Percentiles rank a stretch among this genome's conserved stretches.
These are phyloP conservation scores for Romanogobio albipinnatus DNA, from an alignment of 2,113 vertebrate genomes.

Conservation along the genomic window DNA sequence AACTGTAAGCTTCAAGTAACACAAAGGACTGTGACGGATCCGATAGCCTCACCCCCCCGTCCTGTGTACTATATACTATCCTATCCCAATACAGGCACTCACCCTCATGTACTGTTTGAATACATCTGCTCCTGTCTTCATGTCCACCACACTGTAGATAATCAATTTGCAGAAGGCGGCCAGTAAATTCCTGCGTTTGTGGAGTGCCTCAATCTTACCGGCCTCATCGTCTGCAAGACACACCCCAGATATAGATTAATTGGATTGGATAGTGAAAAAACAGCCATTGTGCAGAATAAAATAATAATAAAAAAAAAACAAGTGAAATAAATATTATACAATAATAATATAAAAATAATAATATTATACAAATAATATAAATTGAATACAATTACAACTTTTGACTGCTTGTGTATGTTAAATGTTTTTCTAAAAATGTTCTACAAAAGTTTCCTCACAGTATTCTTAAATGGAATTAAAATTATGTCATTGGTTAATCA, in stretches of 20 bases:
- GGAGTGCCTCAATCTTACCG: constrained; percentile 97
- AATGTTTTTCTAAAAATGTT: background rate
- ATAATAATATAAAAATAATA: too few species aligned
- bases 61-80: too few species aligned
- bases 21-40: background rate
- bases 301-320: too few species aligned
- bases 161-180: constrained; percentile 98
- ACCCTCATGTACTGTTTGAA: constrained; percentile 99
- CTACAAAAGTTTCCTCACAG: background rate
- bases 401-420: background rate
- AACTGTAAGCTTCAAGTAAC: background rate
- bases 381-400: background rate
- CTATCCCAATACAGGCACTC: constrained; percentile 34
- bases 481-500: background rate
- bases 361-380: too few species aligned
- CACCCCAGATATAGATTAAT: background rate
- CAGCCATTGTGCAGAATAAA: background rate
- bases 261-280: background rate
- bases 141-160: constrained; percentile 98
- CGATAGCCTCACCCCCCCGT: too few species aligned
- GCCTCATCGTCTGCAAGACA: constrained; percentile 89
- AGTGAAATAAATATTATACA: too few species aligned
- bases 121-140: constrained; percentile 96
- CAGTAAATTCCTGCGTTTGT: constrained; percentile 97
- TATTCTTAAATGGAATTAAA: too few species aligned